Evolutionary conservation across 2,888 invertebrate genomes (phyloP).

Genomic region (Himalopsyche japonica): DNA sequence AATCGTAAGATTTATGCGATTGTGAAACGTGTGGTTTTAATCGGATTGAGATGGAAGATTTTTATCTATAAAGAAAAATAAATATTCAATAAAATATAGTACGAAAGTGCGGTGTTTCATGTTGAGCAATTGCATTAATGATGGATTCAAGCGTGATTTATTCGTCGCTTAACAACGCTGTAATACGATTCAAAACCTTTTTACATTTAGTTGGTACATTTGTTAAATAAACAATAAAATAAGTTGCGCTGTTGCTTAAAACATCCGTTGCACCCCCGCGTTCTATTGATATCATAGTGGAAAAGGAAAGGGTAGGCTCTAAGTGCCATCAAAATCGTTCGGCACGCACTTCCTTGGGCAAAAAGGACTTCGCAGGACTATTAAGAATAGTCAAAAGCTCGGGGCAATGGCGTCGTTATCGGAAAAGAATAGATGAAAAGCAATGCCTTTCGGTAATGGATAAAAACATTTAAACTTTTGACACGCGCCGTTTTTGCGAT

Average conservation of each 20-base stretch:
- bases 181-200: no score
- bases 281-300: not conserved
- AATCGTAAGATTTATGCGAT: no score
- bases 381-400: conserved; percentile 1
- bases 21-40: no score
- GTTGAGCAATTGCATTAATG: no score
- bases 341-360: not conserved
- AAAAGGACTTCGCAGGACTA: not conserved
- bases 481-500: not conserved
- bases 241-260: not conserved
- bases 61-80: no score
- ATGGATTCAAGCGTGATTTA: no score
- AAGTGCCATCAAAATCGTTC: not conserved
- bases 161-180: no score
- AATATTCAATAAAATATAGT: no score
- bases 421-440: not conserved
- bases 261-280: not conserved
- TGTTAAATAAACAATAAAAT: not conserved
- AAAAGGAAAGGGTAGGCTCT: not conserved
- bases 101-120: no score
- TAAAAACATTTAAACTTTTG: conserved; percentile 1
- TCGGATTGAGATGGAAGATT: no score
- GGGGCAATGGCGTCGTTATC: not conserved
- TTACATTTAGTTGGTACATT: not conserved
- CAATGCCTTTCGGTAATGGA: conserved; percentile 1